Evolutionary conservation across 2,797 vertebrate species (phyloP).

Genomic region (Anguilla obscura): DNA sequence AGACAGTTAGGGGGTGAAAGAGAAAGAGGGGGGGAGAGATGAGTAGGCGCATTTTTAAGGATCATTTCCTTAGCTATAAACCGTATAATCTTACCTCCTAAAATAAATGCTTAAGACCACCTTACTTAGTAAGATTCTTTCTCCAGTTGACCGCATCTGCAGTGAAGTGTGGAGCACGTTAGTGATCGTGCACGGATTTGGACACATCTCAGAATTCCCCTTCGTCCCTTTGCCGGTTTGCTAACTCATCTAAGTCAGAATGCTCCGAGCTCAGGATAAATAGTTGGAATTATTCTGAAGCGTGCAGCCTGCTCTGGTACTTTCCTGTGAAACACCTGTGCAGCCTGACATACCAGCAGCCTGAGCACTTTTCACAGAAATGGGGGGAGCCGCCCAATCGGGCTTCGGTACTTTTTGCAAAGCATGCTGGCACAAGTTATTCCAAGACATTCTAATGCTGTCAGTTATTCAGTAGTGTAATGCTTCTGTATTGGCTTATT

Average conservation of each 20-base stretch:
- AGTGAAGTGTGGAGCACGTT: not conserved
- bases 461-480: not conserved
- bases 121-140: not conserved
- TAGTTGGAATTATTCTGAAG: not conserved
- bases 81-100: conserved; percentile 5
- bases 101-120: conserved; percentile 9
- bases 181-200: not conserved
- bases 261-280: not conserved
- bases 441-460: not conserved
- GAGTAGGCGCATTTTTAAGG: not conserved
- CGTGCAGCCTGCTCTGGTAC: not conserved
- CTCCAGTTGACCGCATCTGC: not conserved
- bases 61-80: not conserved
- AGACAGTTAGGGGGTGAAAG: not conserved
- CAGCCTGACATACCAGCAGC: not conserved
- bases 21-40: not conserved
- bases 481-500: not conserved
- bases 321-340: not conserved
- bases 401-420: not conserved
- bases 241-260: not conserved
- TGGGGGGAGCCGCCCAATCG: not conserved
- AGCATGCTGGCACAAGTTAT: not conserved
- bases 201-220: not conserved
- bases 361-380: not conserved
- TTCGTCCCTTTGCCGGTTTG: not conserved